Conservation (phyloP, 1,140 invertebrate species). For the Aphaenogaster ashmeadi region DNA sequence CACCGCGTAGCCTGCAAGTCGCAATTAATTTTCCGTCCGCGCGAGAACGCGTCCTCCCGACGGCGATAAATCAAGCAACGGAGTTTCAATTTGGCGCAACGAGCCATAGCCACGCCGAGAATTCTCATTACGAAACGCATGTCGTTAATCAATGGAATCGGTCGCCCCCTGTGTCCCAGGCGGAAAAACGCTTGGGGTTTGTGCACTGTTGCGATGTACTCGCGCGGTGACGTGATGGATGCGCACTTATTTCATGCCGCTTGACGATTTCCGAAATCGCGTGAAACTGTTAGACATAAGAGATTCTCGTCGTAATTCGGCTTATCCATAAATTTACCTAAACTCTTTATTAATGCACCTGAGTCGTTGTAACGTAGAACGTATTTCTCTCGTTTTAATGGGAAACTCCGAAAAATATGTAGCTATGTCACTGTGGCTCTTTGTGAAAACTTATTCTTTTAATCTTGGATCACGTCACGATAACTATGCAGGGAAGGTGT, state of each 20-base stretch:
- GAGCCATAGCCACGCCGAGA: conserved; percentile 54
- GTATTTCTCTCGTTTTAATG: neutral
- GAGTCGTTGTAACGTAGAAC: neutral
- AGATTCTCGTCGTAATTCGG: neutral
- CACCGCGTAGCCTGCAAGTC: conserved; percentile 35
- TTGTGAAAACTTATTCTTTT: neutral
- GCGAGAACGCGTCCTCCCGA: conserved; percentile 40
- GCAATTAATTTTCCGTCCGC: conserved; percentile 71
- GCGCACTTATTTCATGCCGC: conserved; percentile 4
- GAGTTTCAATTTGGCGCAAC: conserved; percentile 70
- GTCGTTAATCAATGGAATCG: conserved; percentile 64
- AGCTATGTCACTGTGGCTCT: neutral
- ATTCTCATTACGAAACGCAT: conserved; percentile 58
- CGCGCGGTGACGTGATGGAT: conserved; percentile 37
- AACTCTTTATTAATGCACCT: neutral
- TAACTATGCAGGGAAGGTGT: neutral
- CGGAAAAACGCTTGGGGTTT: conserved; percentile 24
- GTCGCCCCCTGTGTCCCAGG: conserved; percentile 16
- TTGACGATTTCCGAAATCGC: neutral
- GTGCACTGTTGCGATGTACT: neutral
- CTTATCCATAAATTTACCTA: neutral
- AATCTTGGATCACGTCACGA: neutral
- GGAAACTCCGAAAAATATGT: neutral
- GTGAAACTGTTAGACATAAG: neutral
- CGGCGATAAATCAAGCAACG: conserved; percentile 68